Percentiles rank a stretch among this genome's conserved stretches.
Conservation (phyloP, 1,140 invertebrate species). For the Cydia fagiglandana region DNA sequence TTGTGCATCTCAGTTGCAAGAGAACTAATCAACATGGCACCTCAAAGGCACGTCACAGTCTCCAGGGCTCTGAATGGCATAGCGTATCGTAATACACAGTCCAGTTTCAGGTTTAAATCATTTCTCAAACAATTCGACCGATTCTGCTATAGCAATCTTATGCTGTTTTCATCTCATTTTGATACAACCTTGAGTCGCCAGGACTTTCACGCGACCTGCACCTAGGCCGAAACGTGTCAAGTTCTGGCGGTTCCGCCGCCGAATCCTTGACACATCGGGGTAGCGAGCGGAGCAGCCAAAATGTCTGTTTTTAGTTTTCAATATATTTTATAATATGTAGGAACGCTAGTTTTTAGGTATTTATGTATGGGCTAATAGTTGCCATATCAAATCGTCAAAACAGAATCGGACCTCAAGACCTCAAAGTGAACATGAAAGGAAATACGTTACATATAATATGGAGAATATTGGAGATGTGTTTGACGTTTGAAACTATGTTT, state of each 20-base stretch:
- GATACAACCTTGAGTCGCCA: neutral
- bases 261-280: no score
- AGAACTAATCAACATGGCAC: neutral
- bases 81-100: neutral
- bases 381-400: no score
- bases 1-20: neutral
- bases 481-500: no score
- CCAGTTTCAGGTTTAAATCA: constrained; percentile 5
- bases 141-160: neutral
- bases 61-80: neutral
- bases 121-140: neutral
- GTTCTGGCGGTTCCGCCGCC: no score
- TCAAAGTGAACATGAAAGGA: neutral
- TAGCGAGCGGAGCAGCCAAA: no score
- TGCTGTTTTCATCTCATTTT: neutral
- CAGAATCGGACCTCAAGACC: no score
- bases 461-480: neutral
- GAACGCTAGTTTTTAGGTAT: no score
- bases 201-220: no score
- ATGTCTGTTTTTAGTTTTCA: no score
- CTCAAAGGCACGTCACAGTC: neutral
- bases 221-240: neutral
- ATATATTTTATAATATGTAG: no score
- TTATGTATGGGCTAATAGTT: no score
- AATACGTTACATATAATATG: neutral